Evolutionary conservation across 2,888 invertebrate species (phyloP).

Genomic region (Saturnia pavonia): DNA sequence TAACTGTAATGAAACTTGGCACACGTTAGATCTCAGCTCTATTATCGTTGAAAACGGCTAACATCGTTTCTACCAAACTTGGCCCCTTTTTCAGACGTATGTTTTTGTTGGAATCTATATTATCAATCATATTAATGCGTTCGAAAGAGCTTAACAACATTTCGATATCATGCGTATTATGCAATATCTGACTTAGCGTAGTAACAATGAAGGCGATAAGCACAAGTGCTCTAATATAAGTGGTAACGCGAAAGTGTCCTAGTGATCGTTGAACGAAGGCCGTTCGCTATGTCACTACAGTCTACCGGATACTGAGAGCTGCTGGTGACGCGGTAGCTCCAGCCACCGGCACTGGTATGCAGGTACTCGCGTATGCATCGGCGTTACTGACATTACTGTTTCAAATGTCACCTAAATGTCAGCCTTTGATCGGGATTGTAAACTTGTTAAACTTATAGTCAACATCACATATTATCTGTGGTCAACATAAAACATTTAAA

Average conservation of each 20-base stretch:
- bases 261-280: slow-evolving; percentile 56
- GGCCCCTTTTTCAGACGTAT: too few species aligned
- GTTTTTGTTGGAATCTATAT: too few species aligned
- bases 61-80: too few species aligned
- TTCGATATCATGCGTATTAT: slow-evolving; percentile 33
- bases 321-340: slow-evolving; percentile 30
- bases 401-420: slow-evolving; percentile 72
- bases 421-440: slow-evolving; percentile 42
- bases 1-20: too few species aligned
- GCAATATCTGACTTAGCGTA: slow-evolving; percentile 49
- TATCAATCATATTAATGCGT: neutral
- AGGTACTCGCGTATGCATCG: slow-evolving; percentile 36
- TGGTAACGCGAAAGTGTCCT: slow-evolving; percentile 69
- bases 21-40: too few species aligned
- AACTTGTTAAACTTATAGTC: neutral
- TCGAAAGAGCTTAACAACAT: slow-evolving; percentile 12
- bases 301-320: slow-evolving; percentile 26
- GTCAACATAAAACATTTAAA: too few species aligned
- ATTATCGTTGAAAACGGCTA: too few species aligned
- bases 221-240: slow-evolving; percentile 59
- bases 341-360: slow-evolving; percentile 13
- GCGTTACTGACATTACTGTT: slow-evolving; percentile 49
- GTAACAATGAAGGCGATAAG: slow-evolving; percentile 58
- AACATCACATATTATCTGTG: neutral
- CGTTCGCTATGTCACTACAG: slow-evolving; percentile 39